phyloP scores from a whole-genome alignment of 2,797 vertebrate species.

The Clarias platycephalus region DNA sequence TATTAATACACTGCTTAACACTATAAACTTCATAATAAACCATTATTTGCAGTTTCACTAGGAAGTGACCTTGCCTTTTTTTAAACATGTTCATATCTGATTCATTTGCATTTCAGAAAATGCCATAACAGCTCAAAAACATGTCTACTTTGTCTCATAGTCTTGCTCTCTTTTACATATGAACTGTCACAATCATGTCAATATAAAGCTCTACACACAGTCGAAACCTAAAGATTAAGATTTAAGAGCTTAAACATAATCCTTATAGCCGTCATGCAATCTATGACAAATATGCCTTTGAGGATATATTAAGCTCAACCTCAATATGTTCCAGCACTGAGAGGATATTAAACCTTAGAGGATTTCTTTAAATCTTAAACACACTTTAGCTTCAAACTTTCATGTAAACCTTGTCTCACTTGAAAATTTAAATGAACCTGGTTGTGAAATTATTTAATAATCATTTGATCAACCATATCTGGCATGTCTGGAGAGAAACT shows the following conservation, averaged over 20 bases:
- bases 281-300: constrained; percentile 12
- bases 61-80: not conserved
- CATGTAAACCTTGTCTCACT: not conserved
- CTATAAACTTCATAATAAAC: not conserved
- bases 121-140: not conserved
- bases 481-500: not conserved
- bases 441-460: not conserved
- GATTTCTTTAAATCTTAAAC: constrained; percentile 6
- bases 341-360: not conserved
- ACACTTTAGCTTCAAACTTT: not conserved
- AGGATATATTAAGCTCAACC: constrained; percentile 13
- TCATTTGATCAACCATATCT: not conserved
- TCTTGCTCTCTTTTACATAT: not conserved
- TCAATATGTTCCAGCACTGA: constrained; percentile 1
- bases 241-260: constrained; percentile 8
- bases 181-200: not conserved
- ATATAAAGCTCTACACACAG: not conserved
- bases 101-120: not conserved
- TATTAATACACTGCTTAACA: not conserved
- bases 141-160: not conserved
- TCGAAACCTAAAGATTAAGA: not conserved
- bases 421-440: not conserved
- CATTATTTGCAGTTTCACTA: not conserved
- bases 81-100: constrained; percentile 12
- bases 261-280: not conserved